Evolutionary conservation across 2,888 invertebrate species (phyloP).

Genomic region (Caenorhabditis japonica): DNA sequence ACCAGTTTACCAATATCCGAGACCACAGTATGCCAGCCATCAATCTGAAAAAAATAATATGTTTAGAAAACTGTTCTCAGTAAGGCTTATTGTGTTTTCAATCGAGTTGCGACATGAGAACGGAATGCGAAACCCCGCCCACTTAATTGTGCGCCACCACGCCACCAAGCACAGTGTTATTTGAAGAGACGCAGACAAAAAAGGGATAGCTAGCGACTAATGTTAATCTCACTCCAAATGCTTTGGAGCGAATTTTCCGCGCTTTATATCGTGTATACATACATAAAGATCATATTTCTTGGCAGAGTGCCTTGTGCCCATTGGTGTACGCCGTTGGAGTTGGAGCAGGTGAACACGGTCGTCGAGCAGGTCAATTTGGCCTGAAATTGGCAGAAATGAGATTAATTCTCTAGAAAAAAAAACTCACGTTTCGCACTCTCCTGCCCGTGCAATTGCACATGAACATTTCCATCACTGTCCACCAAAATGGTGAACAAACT

Average conservation of each 20-base stretch:
- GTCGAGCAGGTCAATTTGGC: constrained; percentile 48
- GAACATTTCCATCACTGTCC: constrained; percentile 47
- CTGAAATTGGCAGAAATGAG: constrained; percentile 8
- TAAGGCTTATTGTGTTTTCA: no score
- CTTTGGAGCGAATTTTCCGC: no score
- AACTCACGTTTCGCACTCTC: constrained; percentile 36
- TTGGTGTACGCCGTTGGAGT: constrained; percentile 54
- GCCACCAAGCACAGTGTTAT: no score
- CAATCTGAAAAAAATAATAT: constrained; percentile 51
- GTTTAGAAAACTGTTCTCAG: no score
- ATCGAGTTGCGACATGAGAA: no score
- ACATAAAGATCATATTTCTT: constrained; percentile 60
- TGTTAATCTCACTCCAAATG: no score
- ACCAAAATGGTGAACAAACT: constrained; percentile 57
- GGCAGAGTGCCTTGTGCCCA: constrained; percentile 57
- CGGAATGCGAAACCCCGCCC: no score
- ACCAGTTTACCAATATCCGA: constrained; percentile 55
- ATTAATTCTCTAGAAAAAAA: background rate
- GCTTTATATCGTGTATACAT: background rate
- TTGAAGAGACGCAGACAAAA: no score
- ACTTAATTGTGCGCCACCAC: no score
- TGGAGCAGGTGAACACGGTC: constrained; percentile 58
- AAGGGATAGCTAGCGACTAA: no score
- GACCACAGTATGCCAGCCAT: constrained; percentile 54
- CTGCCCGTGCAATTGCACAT: constrained; percentile 54